Percentiles rank a stretch among this genome's conserved stretches.
phyloP scores from a whole-genome alignment of 2,113 vertebrate genomes.

The Oenanthe oenanthe region DNA sequence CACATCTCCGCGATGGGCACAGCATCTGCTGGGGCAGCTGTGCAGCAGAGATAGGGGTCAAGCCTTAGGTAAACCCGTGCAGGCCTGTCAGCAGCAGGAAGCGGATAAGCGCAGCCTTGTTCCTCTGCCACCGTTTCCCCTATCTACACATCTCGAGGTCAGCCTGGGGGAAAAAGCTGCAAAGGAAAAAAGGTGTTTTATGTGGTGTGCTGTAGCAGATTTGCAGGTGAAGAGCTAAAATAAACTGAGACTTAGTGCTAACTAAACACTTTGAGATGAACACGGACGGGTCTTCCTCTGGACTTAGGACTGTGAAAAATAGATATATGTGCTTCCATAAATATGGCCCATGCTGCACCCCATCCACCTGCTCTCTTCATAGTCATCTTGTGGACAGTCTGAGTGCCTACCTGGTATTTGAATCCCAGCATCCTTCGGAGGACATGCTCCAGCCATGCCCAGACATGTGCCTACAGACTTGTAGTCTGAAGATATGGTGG shows the following conservation, averaged over 20 bases:
- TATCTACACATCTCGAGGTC: constrained; percentile 16
- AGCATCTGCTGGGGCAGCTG: constrained; percentile 50
- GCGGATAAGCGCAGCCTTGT: not conserved
- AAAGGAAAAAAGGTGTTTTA: not conserved
- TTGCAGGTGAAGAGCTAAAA: constrained; percentile 6
- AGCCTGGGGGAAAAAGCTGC: not conserved
- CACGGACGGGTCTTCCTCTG: not conserved
- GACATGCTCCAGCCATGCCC: not conserved
- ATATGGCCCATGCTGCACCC: not conserved
- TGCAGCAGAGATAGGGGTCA: constrained; percentile 49
- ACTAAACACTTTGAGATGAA: not conserved
- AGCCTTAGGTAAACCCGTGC: constrained; percentile 11
- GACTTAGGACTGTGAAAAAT: not conserved
- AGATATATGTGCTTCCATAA: not conserved
- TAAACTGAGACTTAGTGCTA: not conserved
- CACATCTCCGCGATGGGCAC: constrained; percentile 24
- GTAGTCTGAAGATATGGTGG: not conserved
- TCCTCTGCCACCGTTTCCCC: not conserved
- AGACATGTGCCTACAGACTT: not conserved
- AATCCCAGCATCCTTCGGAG: not conserved
- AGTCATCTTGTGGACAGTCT: not conserved
- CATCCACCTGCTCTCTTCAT: not conserved
- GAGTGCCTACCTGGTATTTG: not conserved
- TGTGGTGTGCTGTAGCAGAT: not conserved
- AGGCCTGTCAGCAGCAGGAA: constrained; percentile 40